phyloP scores from a whole-genome alignment of 1,140 invertebrate genomes.

The Trichonephila clavipes region DNA sequence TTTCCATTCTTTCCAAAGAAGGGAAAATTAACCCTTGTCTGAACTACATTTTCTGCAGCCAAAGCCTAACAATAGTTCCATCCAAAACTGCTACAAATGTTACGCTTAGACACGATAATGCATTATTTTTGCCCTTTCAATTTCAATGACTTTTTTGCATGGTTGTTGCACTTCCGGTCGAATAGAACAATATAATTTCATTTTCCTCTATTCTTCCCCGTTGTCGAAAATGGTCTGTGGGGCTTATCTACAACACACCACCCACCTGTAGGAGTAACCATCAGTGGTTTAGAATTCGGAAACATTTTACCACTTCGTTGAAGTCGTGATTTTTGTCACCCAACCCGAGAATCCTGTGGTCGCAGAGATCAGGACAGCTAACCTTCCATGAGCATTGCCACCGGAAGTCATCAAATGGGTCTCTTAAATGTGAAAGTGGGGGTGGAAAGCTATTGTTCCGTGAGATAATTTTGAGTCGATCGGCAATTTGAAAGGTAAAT shows the following conservation, averaged over 20 bases:
- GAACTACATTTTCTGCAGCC: too few species aligned
- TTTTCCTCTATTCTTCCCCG: slow-evolving; percentile 50
- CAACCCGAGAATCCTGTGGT: background rate
- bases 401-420: slow-evolving; percentile 26
- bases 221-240: slow-evolving; percentile 59
- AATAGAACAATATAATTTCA: slow-evolving; percentile 64
- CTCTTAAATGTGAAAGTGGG: slow-evolving; percentile 22
- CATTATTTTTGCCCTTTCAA: slow-evolving; percentile 18
- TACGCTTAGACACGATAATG: background rate
- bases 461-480: background rate
- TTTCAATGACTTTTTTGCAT: slow-evolving; percentile 2
- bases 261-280: background rate
- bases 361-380: background rate
- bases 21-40: background rate
- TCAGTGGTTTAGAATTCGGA: slow-evolving; percentile 26
- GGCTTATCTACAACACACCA: slow-evolving; percentile 42
- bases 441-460: slow-evolving; percentile 34
- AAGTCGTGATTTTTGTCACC: slow-evolving; percentile 51
- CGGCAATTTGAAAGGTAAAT: background rate
- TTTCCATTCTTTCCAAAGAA: background rate
- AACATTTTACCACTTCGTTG: background rate
- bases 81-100: background rate
- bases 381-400: background rate
- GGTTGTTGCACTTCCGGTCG: slow-evolving; percentile 69
- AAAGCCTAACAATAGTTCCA: background rate